Percentiles rank a stretch among this genome's conserved stretches.
Evolutionary conservation across 35 echinoderm and acorn worm genomes (phyloP).

Genomic region (Heliocidaris erythrogramma): DNA sequence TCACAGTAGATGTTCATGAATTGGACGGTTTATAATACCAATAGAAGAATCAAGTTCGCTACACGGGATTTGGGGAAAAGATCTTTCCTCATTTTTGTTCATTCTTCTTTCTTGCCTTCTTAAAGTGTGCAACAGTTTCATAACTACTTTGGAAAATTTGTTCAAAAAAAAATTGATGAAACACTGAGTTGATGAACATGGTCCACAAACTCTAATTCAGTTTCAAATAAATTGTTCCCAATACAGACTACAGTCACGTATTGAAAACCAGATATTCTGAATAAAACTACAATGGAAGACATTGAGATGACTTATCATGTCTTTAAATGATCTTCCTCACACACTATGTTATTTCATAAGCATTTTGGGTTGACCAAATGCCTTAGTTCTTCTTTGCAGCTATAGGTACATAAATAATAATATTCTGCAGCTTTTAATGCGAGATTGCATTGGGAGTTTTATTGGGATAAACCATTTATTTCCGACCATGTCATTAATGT

Average conservation of each 20-base stretch:
- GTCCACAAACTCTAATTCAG: neutral
- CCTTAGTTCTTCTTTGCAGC: neutral
- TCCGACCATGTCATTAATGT: neutral
- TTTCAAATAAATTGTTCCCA: neutral
- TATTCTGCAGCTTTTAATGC: neutral
- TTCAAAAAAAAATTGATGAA: neutral
- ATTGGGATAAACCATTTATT: neutral
- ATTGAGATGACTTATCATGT: neutral
- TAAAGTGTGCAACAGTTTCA: neutral
- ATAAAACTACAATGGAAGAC: neutral
- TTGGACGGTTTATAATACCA: neutral
- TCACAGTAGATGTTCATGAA: neutral
- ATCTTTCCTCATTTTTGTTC: neutral
- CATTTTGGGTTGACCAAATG: neutral
- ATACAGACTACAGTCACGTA: neutral
- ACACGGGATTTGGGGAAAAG: neutral
- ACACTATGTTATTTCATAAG: neutral
- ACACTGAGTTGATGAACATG: neutral
- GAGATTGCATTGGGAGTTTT: neutral
- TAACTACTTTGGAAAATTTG: neutral
- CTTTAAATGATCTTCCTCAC: slow-evolving; percentile 16
- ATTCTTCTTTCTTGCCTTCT: neutral
- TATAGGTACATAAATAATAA: neutral
- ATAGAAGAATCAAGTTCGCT: neutral
- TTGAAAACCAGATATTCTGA: neutral